Evolutionary conservation across 2,797 vertebrate genomes (phyloP), one percentile per base, ranked within the genome.

Genomic region (Otolemur crassicaudatus): DNA sequence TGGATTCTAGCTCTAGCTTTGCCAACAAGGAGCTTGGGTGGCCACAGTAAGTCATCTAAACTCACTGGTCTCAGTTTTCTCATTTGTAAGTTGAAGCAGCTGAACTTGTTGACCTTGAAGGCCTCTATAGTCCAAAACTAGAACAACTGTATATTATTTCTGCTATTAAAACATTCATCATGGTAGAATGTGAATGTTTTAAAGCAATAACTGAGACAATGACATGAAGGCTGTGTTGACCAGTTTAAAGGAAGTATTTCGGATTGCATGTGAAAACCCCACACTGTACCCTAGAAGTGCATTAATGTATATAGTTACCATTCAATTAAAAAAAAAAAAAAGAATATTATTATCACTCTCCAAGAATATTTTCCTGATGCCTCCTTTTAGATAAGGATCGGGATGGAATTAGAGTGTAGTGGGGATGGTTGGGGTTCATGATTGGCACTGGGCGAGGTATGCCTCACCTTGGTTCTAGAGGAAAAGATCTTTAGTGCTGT

Each of bases 81-180:
- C 90, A 85, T 96, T 97, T 97, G 97, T 97, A 97, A 98, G 90
- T 81, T 97, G 97, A 98, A 97, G 96, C 95, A 95, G 43, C 43
- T 97, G 95, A 97, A 94, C 97, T 93, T 65, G 84, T 49, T 96
- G 97, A 97, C 97, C 96, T 95, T 53, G 1, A 85, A 94, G 95
- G 92, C 91, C 95, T 84, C 93, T 65, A 34, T 58, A 9, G 76
- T 29, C 49, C 93, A 34, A 95, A 94, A 94, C 84, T 90, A 93
- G 94, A 94, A 73, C 87, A 85, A 87, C 72, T 96, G 96, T 97
- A 85, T 97, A 97, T 97, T 96, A 97, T 98, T 96, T 95, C 97
- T 95, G 43, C 92, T 91, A 97, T 97, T 96, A 95, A 97, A 96
- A 96, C 96, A 96, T 96, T 97, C 89, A 94, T n/a, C n/a, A n/a